These are phyloP conservation scores for Boloria euphrosyne DNA, from an alignment of 2,888 invertebrate genomes.

Conservation along the genomic window DNA sequence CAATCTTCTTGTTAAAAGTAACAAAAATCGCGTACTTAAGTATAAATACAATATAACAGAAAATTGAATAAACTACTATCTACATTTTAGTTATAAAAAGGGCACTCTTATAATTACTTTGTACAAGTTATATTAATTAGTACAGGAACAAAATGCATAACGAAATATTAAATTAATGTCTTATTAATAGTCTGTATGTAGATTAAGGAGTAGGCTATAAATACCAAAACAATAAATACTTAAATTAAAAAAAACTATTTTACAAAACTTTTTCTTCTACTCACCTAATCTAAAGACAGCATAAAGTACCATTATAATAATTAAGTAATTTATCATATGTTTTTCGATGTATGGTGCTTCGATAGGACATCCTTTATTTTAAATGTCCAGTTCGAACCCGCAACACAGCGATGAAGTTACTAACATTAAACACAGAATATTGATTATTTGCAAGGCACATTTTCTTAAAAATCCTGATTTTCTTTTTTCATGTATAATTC, in stretches of 20 bases:
- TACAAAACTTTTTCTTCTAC: constrained; percentile 28
- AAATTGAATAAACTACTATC: constrained; percentile 51
- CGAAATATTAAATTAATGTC: constrained; percentile 56
- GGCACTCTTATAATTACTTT: constrained; percentile 68
- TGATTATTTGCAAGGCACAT: constrained; percentile 82
- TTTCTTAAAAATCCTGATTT: constrained; percentile 81
- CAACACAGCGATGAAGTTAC: constrained; percentile 66
- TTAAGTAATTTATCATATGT: constrained; percentile 31
- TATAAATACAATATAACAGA: constrained; percentile 9
- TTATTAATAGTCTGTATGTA: constrained; percentile 46
- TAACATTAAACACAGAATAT: constrained; percentile 82
- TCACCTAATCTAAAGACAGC: constrained; percentile 51
- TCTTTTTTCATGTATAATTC: constrained; percentile 73
- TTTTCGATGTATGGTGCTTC: constrained; percentile 39
- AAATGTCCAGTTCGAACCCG: constrained; percentile 47
- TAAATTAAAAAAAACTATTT: constrained; percentile 12
- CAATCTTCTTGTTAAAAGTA: constrained; percentile 16
- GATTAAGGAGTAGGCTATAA: constrained; percentile 42
- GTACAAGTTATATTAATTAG: constrained; percentile 66
- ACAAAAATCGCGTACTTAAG: constrained; percentile 7
- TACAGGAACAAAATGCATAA: constrained; percentile 61
- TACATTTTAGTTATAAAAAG: constrained; percentile 63
- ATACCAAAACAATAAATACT: constrained; percentile 16
- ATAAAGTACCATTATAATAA: constrained; percentile 39
- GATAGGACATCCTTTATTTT: constrained; percentile 31